Base-by-base conservation (phyloP, 92 coral and sea anemone genomes). In the Ricordea florida region DNA sequence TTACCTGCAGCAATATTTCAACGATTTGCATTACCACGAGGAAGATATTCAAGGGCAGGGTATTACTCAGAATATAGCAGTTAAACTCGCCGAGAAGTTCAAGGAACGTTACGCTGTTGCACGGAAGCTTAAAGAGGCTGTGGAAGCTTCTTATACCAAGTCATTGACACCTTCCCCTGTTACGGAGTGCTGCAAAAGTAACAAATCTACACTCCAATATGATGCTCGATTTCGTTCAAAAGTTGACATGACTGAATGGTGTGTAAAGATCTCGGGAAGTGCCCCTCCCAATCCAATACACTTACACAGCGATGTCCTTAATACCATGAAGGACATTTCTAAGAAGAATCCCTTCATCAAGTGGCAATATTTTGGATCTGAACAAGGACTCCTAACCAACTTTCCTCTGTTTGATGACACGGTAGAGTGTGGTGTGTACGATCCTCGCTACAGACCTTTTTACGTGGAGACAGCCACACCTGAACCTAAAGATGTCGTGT, bases 301-400 rank as follows among this genome's bases (percentile, higher is more conserved):
- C 58, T 63, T 86, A 0, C 66, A 71, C 22, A 77, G 80, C 24
- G 5, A 38, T 5, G 68, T 86, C 8, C 6, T 52, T 26, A 43
- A 43, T 0, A 47, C 61, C 10, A 86, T 80, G 91, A 80, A 28
- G 22, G 26, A 26, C 0, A 80, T 30, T 42, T 13, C 41, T 7
- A 51, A 51, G 21, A 23, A 40, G 1, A 22, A 57, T 10, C 73
- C 86, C 1, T 46, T 57, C 13, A 41, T 71, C n/a, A 79, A 61
- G 27, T 85, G 91, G 91, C 91, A 85, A 22, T 85, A 80, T 41
- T 85, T 85, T 30, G 91, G 82, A 2, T 86, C 91, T 10, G 87
- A 86, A 8, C 76, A 86, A 44, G 91, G 91, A 0, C 10, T 80
- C 31, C 27, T 50, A 3, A 32, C 66, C 10, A 59, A 47, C 62